A percentile compares a stretch with the other conserved stretches of the same genome.
Evolutionary conservation across 2,113 vertebrate genomes (phyloP).

Genomic region (Leucoraja erinaceus): DNA sequence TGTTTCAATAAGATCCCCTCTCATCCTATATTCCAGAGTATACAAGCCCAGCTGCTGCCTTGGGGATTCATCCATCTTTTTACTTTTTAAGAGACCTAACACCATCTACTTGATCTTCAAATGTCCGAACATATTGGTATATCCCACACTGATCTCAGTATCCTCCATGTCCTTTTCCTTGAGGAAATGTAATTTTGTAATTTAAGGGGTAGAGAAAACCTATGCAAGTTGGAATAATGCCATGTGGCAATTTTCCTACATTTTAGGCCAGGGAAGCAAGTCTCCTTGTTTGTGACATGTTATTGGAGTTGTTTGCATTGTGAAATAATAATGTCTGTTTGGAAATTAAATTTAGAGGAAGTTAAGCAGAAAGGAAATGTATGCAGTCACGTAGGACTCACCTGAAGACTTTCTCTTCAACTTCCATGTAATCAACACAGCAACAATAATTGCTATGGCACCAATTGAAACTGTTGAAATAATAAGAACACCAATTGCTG

Average conservation of each 20-base stretch:
- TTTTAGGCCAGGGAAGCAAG: neutral
- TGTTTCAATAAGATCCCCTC: too few relatives aligned
- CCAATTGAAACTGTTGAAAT: neutral
- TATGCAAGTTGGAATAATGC: neutral
- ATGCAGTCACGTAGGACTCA: neutral
- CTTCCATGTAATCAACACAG: constrained; percentile 11
- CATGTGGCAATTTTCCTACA: neutral
- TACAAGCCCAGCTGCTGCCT: too few relatives aligned
- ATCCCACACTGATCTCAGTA: too few relatives aligned
- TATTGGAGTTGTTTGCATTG: neutral
- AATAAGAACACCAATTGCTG: neutral
- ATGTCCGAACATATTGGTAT: too few relatives aligned
- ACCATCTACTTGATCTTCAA: too few relatives aligned
- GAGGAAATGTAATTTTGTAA: neutral
- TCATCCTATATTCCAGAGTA: too few relatives aligned
- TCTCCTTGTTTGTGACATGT: neutral
- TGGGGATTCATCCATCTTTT: too few relatives aligned
- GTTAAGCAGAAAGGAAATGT: neutral
- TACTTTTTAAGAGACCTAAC: too few relatives aligned
- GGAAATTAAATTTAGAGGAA: neutral
- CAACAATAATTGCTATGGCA: neutral
- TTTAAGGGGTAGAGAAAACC: neutral
- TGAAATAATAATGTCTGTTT: neutral
- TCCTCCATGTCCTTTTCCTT: too few relatives aligned
- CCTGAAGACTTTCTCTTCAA: neutral